Percentiles rank a stretch among this genome's conserved stretches.
These are phyloP conservation scores for Cyphomyrmex costatus DNA, from an alignment of 1,140 invertebrate species.

Conservation along the genomic window DNA sequence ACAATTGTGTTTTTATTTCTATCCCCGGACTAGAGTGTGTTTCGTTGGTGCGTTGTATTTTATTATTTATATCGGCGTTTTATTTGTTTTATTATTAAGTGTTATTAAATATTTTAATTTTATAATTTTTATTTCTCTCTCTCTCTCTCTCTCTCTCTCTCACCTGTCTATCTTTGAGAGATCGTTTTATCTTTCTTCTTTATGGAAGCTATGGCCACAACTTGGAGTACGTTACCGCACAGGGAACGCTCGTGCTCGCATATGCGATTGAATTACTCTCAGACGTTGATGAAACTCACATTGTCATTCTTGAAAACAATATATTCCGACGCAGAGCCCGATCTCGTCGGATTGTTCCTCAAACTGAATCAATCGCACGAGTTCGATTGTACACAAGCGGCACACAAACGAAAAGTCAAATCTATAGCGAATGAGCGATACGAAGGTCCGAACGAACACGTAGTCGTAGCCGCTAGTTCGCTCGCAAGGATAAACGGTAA, in stretches of 20 bases:
- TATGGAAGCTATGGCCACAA: slow-evolving; percentile 34
- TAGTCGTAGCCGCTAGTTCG: slow-evolving; percentile 37
- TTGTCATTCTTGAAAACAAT: slow-evolving; percentile 48
- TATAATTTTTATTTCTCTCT: slow-evolving; percentile 33
- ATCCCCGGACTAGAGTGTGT: slow-evolving; percentile 47
- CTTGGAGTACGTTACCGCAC: slow-evolving; percentile 5
- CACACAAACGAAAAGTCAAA: slow-evolving; percentile 13
- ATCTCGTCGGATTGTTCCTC: slow-evolving; percentile 22
- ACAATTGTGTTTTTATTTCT: slow-evolving; percentile 74
- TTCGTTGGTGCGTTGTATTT: slow-evolving; percentile 15
- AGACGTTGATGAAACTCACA: slow-evolving; percentile 73
- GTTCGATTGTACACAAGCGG: slow-evolving; percentile 51
- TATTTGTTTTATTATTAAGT: neutral
- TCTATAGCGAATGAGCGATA: neutral
- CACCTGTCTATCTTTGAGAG: neutral
- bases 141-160: too few species aligned
- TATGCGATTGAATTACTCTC: slow-evolving; percentile 31
- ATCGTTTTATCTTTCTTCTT: slow-evolving; percentile 27
- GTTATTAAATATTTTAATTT: slow-evolving; percentile 27
- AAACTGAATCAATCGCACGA: slow-evolving; percentile 52
- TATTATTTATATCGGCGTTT: neutral
- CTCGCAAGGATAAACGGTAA: slow-evolving; percentile 28
- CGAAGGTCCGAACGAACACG: neutral
- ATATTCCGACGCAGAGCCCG: slow-evolving; percentile 22
- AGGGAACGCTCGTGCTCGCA: slow-evolving; percentile 1